Evolutionary conservation across 2,113 vertebrate genomes (phyloP).

Genomic region (Gymnocephalus cernua): DNA sequence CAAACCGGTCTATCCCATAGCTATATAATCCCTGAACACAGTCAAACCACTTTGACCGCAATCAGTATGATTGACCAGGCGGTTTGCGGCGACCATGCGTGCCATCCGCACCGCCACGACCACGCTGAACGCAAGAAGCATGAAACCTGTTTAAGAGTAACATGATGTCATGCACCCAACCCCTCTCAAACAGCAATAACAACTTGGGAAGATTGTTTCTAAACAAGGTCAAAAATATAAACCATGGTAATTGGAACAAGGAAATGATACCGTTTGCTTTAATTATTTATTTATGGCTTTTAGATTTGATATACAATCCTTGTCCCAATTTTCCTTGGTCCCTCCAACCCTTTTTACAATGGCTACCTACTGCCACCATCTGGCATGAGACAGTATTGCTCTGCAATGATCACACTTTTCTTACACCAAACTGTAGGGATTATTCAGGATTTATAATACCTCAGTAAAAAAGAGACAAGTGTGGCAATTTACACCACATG

Average conservation of each 20-base stretch:
- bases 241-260: not conserved
- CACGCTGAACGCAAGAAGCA: too few relatives aligned
- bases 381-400: constrained; percentile 42
- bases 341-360: not conserved
- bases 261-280: not conserved
- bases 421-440: not conserved
- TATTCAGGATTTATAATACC: not conserved
- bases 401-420: not conserved
- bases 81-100: too few relatives aligned
- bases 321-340: not conserved
- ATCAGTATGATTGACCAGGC: too few relatives aligned
- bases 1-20: not conserved
- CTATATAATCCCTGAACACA: not conserved
- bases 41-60: too few relatives aligned
- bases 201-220: not conserved
- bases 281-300: not conserved
- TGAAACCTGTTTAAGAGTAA: too few relatives aligned
- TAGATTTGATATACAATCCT: not conserved
- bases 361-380: constrained; percentile 43
- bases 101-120: too few relatives aligned
- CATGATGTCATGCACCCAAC: not conserved
- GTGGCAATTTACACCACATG: not conserved
- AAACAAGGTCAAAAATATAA: not conserved
- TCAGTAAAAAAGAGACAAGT: not conserved
- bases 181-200: not conserved